These are phyloP conservation scores for Stomorhina lunata DNA, from an alignment of 2,888 invertebrate species.

Conservation along the genomic window DNA sequence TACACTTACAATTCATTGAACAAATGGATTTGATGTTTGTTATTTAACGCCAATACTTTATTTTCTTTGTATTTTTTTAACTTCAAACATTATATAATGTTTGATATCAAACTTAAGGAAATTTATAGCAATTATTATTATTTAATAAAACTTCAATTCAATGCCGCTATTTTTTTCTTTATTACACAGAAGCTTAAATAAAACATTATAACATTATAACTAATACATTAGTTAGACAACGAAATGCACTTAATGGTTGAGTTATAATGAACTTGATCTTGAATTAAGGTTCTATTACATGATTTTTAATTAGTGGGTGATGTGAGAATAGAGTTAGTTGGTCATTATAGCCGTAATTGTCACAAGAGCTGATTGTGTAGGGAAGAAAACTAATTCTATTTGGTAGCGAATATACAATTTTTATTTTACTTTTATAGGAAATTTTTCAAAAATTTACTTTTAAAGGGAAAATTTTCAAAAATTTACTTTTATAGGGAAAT, in stretches of 20 bases:
- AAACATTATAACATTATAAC: too few species aligned
- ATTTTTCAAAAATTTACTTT: too few species aligned
- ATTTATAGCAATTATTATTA: conserved; percentile 2
- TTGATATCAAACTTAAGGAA: conserved; percentile 36
- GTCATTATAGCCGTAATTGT: background rate
- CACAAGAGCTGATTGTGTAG: background rate
- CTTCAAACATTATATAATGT: background rate
- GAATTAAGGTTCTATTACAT: background rate
- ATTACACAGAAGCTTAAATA: background rate
- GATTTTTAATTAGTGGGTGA: background rate
- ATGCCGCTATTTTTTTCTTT: conserved; percentile 23
- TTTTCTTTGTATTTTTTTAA: background rate
- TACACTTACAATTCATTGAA: conserved; percentile 21
- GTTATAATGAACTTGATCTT: conserved; percentile 47
- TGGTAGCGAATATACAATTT: too few species aligned
- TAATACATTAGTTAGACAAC: too few species aligned
- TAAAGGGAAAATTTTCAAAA: too few species aligned
- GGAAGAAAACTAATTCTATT: background rate
- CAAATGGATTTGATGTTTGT: background rate
- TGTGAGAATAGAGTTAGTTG: background rate
- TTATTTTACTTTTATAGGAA: too few species aligned
- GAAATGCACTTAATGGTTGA: conserved; percentile 2
- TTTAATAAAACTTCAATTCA: conserved; percentile 36
- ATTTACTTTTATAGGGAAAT: too few species aligned
- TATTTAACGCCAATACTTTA: background rate